These are phyloP conservation scores for Spodoptera littoralis DNA, from an alignment of 2,888 invertebrate genomes.

Conservation along the genomic window DNA sequence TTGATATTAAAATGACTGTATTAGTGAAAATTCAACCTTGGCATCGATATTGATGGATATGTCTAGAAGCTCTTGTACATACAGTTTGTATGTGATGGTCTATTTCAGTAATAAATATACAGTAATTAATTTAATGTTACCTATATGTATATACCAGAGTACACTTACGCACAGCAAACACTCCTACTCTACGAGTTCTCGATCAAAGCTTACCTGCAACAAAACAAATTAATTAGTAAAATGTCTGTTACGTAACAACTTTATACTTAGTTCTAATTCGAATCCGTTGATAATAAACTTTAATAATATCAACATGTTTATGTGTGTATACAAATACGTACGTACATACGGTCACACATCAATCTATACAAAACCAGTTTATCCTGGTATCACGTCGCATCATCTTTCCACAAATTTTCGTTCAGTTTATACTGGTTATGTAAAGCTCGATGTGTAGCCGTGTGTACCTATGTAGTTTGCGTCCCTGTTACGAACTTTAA, in stretches of 20 bases:
- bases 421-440: no score
- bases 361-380: no score
- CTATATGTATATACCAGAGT: constrained; percentile 1
- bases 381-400: no score
- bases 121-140: constrained; percentile 8
- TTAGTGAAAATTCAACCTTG: constrained; percentile 68
- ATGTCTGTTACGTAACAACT: constrained; percentile 17
- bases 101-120: constrained; percentile 3
- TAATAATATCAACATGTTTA: constrained; percentile 23
- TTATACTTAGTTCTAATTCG: constrained; percentile 16
- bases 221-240: constrained; percentile 54
- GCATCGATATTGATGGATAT: constrained; percentile 49
- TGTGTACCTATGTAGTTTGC: constrained; percentile 6
- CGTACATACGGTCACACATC: no score
- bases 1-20: constrained; percentile 63
- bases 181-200: constrained; percentile 3
- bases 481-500: constrained; percentile 21
- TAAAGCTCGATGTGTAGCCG: no score
- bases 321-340: no score
- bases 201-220: constrained; percentile 63
- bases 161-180: constrained; percentile 18
- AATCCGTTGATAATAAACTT: constrained; percentile 8
- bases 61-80: constrained; percentile 5
- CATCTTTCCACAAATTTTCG: no score
- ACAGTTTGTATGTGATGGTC: not conserved